These are phyloP conservation scores for Dryobota labecula DNA, from an alignment of 2,888 invertebrate species.

Conservation along the genomic window DNA sequence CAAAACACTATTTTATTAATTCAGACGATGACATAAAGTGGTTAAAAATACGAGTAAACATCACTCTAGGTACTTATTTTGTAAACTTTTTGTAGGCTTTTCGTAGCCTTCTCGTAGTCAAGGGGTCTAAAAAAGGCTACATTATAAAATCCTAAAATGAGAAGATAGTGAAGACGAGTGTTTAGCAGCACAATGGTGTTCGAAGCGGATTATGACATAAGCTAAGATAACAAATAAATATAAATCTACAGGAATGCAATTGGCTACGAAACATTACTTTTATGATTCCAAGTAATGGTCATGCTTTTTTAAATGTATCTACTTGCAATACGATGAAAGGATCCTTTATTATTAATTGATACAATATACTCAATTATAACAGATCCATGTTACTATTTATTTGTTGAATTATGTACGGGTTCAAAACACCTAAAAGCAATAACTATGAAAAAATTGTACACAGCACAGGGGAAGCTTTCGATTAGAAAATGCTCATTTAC, in stretches of 20 bases:
- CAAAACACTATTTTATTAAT: not conserved
- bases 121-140: no score
- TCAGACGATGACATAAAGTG: not conserved
- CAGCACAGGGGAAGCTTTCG: no score
- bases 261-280: not conserved
- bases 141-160: not conserved
- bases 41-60: not conserved
- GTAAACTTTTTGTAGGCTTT: not conserved
- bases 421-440: not conserved
- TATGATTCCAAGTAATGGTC: not conserved
- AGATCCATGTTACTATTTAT: not conserved
- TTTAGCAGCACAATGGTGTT: not conserved
- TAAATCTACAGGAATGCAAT: not conserved
- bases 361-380: no score
- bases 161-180: not conserved
- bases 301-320: not conserved
- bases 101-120: slow-evolving; percentile 6
- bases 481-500: not conserved
- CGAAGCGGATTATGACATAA: not conserved
- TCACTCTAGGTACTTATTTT: not conserved
- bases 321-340: no score
- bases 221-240: not conserved
- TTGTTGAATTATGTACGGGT: not conserved
- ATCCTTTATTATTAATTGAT: not conserved
- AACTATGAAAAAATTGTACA: not conserved